Percentiles rank a stretch among this genome's conserved stretches.
Conservation (phyloP, 1,140 invertebrate species). For the Drosophila subpulchrella region DNA sequence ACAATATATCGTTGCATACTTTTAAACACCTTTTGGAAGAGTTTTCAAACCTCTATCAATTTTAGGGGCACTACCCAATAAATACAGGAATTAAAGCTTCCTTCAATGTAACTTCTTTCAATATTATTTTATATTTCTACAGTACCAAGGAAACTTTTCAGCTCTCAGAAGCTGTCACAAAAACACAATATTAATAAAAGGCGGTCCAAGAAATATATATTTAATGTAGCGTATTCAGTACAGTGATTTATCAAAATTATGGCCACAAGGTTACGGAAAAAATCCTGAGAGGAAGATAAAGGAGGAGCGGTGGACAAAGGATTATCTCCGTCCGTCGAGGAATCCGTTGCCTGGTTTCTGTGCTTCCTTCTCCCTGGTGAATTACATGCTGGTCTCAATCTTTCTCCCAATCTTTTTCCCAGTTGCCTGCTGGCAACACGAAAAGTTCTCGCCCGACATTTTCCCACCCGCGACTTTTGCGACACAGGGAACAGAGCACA, state of each 20-base stretch:
- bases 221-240: slow-evolving; percentile 25
- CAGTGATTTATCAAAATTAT: slow-evolving; percentile 38
- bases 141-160: too few relatives aligned
- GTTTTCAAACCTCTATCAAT: too few relatives aligned
- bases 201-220: slow-evolving; percentile 15
- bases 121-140: too few relatives aligned
- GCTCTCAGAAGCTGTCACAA: too few relatives aligned
- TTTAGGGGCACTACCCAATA: too few relatives aligned
- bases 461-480: slow-evolving; percentile 33
- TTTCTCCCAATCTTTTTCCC: not conserved
- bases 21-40: too few relatives aligned
- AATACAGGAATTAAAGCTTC: too few relatives aligned
- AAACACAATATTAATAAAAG: not conserved
- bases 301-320: slow-evolving; percentile 35
- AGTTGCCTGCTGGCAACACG: slow-evolving; percentile 23
- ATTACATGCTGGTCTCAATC: slow-evolving; percentile 6
- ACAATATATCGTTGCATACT: too few relatives aligned
- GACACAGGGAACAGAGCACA: slow-evolving; percentile 19
- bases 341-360: slow-evolving; percentile 11
- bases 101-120: too few relatives aligned
- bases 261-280: slow-evolving; percentile 16
- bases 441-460: slow-evolving; percentile 32
- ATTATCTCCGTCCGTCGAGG: slow-evolving; percentile 22
- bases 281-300: slow-evolving; percentile 6
- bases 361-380: slow-evolving; percentile 8